These are phyloP conservation scores for Melipona beecheii DNA, from an alignment of 2,888 invertebrate genomes.

Conservation along the genomic window DNA sequence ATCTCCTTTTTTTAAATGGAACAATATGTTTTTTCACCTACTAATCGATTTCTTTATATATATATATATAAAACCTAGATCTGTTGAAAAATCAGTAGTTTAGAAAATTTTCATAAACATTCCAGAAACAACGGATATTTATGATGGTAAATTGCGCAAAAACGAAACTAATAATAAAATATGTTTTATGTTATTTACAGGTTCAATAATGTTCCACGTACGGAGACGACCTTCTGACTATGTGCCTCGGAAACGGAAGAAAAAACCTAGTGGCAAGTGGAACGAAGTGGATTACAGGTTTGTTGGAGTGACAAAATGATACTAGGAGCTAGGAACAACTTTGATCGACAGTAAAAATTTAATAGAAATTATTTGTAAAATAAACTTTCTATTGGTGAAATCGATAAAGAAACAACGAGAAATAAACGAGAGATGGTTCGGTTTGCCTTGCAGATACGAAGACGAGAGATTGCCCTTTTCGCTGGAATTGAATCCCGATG, in stretches of 20 bases:
- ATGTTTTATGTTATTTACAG: slow-evolving; percentile 84
- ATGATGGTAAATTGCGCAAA: no score
- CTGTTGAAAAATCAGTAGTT: no score
- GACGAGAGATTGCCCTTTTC: slow-evolving; percentile 88
- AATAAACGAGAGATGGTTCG: background rate
- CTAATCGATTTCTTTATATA: no score
- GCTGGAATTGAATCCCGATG: slow-evolving; percentile 93
- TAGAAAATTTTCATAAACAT: no score
- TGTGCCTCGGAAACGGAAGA: slow-evolving; percentile 95
- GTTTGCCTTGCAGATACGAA: slow-evolving; percentile 82
- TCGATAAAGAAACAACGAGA: background rate
- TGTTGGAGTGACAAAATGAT: background rate
- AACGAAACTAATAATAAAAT: background rate
- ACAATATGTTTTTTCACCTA: no score
- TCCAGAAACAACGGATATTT: no score
- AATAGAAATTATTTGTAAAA: no score
- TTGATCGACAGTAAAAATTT: background rate
- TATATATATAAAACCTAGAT: no score
- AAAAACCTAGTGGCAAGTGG: slow-evolving; percentile 88
- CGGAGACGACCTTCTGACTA: slow-evolving; percentile 96
- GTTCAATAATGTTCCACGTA: slow-evolving; percentile 99
- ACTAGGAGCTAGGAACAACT: no score
- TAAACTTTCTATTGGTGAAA: background rate
- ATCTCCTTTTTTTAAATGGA: no score
- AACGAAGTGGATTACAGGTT: slow-evolving; percentile 84